Evolutionary conservation across 2,888 invertebrate genomes (phyloP).

Genomic region (Marronus borbonicus): DNA sequence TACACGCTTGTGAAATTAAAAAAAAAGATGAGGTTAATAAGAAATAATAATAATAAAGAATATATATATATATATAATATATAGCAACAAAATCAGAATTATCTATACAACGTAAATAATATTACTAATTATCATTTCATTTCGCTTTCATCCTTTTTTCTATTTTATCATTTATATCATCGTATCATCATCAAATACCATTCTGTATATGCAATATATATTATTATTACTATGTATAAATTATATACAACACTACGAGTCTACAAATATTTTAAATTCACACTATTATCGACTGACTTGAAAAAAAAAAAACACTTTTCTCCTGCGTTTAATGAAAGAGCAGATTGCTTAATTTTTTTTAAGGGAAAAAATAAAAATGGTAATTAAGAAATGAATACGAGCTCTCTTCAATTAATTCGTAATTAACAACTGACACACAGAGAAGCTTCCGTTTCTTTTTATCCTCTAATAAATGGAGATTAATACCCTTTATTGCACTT

Average conservation of each 20-base stretch:
- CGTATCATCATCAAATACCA: constrained; percentile 22
- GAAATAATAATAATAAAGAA: constrained; percentile 23
- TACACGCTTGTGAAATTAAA: constrained; percentile 20
- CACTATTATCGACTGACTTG: constrained; percentile 26
- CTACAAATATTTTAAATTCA: constrained; percentile 36
- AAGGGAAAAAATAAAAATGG: no score
- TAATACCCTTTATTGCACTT: constrained; percentile 29
- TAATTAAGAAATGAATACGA: no score
- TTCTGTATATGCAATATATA: constrained; percentile 42
- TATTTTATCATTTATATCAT: background rate
- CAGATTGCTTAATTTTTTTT: background rate
- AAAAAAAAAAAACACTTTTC: constrained; percentile 2
- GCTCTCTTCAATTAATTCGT: no score
- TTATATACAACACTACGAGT: constrained; percentile 42
- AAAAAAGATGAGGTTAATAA: constrained; percentile 13
- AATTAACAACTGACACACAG: background rate
- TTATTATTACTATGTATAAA: constrained; percentile 40
- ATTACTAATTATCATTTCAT: constrained; percentile 37
- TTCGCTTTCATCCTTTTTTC: constrained; percentile 19
- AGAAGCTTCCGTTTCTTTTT: background rate
- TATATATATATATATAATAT: constrained; percentile 31
- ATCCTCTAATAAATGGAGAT: background rate
- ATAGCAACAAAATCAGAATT: constrained; percentile 38
- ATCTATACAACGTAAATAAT: constrained; percentile 37
- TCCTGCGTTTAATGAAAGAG: background rate